Conservation (phyloP, 2,797 vertebrate genomes). For the Gymnothorax javanicus region DNA sequence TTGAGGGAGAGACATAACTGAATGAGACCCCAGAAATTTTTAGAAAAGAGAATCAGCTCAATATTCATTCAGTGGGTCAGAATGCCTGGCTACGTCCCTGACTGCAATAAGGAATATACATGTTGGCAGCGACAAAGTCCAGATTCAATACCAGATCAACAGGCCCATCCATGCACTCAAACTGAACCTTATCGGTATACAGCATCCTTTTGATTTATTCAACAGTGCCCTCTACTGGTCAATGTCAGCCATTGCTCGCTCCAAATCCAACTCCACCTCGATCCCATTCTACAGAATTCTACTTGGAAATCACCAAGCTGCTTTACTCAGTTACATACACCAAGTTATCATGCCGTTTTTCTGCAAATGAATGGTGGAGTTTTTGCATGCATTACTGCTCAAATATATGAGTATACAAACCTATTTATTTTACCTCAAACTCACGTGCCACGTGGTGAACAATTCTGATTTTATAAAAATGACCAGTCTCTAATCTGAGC, state of each 20-base stretch:
- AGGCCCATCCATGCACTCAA: too few relatives aligned
- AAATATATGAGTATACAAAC: too few relatives aligned
- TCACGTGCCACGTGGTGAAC: neutral
- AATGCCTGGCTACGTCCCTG: too few relatives aligned
- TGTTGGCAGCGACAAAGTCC: too few relatives aligned
- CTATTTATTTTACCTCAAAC: neutral
- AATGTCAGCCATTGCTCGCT: neutral
- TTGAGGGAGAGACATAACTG: too few relatives aligned
- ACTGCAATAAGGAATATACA: too few relatives aligned
- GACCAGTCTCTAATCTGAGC: neutral
- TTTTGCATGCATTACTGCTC: neutral
- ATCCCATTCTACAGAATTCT: neutral
- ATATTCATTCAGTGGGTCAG: too few relatives aligned
- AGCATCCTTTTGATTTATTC: neutral
- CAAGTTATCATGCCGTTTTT: neutral
- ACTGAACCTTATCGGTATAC: too few relatives aligned
- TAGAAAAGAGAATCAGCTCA: too few relatives aligned
- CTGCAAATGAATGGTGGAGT: neutral
- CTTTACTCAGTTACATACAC: neutral
- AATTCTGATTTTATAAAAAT: neutral
- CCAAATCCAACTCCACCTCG: neutral
- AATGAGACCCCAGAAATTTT: too few relatives aligned
- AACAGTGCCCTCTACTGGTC: slow-evolving; percentile 21
- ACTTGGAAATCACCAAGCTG: neutral
- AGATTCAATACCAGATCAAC: too few relatives aligned